Percentiles rank a stretch among this genome's conserved stretches.
Evolutionary conservation across 2,797 vertebrate species (phyloP).

Genomic region (Danionella dracula): DNA sequence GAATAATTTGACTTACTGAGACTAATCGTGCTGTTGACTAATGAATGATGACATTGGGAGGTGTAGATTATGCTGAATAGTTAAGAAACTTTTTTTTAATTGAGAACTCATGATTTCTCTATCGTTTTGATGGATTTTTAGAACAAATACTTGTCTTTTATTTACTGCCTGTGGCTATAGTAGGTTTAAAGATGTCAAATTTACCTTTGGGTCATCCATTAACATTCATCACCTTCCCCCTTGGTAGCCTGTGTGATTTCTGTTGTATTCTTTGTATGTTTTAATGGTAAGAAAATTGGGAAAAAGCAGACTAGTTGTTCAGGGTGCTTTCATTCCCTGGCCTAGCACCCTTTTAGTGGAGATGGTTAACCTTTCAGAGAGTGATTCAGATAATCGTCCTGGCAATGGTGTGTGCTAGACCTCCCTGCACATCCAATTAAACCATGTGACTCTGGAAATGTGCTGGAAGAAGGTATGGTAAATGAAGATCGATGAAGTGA

Average conservation of each 20-base stretch:
- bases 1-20: conserved; percentile 12
- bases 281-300: neutral
- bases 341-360: conserved; percentile 38
- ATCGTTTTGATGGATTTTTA: too few species aligned
- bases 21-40: too few species aligned
- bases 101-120: too few species aligned
- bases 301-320: neutral
- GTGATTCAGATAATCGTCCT: conserved; percentile 36
- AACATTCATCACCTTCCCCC: neutral
- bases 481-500: conserved; percentile 66
- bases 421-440: conserved; percentile 70
- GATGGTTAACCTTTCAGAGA: conserved; percentile 67
- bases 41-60: too few species aligned
- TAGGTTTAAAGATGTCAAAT: too few species aligned
- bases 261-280: neutral
- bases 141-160: too few species aligned
- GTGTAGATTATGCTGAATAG: too few species aligned
- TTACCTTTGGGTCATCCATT: neutral
- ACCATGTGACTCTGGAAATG: conserved; percentile 57
- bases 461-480: conserved; percentile 35
- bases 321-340: neutral
- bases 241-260: neutral
- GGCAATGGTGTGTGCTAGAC: conserved; percentile 44
- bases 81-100: too few species aligned
- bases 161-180: too few species aligned